Percentiles rank a stretch among this genome's conserved stretches.
Conservation (phyloP, 1,140 invertebrate species). For the Matsumurasca onukii region DNA sequence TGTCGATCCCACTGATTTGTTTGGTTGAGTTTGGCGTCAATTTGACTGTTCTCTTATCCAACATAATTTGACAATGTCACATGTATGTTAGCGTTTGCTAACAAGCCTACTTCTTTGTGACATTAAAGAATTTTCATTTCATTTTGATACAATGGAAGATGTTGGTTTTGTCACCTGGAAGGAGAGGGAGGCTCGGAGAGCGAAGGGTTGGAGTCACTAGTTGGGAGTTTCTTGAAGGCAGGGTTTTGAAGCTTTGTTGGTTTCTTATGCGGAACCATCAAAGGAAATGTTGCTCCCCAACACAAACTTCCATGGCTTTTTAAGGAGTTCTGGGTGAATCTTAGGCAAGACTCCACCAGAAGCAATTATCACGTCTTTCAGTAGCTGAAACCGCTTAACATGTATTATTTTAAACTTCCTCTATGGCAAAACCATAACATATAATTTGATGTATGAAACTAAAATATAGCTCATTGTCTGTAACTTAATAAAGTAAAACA, state of each 20-base stretch:
- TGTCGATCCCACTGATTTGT: too few species aligned
- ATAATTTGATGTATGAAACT: not conserved
- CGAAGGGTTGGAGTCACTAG: conserved; percentile 12
- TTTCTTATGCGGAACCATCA: conserved; percentile 45
- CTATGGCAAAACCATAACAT: not conserved
- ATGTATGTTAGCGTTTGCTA: too few species aligned
- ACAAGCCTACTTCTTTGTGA: too few species aligned
- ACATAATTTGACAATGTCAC: too few species aligned
- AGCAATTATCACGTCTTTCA: conserved; percentile 58
- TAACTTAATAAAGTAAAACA: not conserved
- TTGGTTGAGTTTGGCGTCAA: too few species aligned
- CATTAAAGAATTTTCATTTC: not conserved
- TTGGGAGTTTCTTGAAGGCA: conserved; percentile 38
- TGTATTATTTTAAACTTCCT: not conserved
- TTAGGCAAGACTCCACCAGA: conserved; percentile 60
- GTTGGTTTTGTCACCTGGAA: not conserved
- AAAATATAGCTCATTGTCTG: not conserved
- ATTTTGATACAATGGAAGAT: not conserved
- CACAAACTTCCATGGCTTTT: conserved; percentile 50
- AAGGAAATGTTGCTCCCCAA: conserved; percentile 43
- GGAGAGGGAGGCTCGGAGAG: conserved; percentile 22
- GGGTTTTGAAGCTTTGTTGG: conserved; percentile 45
- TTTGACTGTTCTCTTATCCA: too few species aligned
- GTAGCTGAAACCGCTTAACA: conserved; percentile 45
- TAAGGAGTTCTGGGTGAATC: conserved; percentile 56